Percentiles rank a stretch among this genome's conserved stretches.
These are phyloP conservation scores for Drosophila putrida DNA, from an alignment of 2,888 invertebrate species.

Conservation along the genomic window DNA sequence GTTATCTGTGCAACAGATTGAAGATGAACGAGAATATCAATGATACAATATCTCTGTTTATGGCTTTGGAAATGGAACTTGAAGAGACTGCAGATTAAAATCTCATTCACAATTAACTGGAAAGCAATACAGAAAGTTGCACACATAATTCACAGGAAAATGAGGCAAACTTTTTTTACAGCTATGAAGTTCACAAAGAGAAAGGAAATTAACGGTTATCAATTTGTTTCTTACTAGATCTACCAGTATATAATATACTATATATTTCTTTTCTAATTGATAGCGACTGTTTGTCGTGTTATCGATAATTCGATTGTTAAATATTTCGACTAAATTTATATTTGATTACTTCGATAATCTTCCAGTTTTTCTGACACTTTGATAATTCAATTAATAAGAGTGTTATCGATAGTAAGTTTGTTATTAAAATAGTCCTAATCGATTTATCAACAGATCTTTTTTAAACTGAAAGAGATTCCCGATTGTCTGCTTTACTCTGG, in stretches of 20 bases:
- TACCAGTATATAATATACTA: too few species aligned
- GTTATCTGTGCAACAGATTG: conserved; percentile 37
- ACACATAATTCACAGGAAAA: not conserved
- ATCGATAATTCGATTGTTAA: not conserved
- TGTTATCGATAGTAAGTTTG: not conserved
- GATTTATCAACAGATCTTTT: too few species aligned
- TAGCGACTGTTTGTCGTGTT: not conserved
- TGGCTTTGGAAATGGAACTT: not conserved
- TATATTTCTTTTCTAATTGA: too few species aligned
- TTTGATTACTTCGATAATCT: not conserved
- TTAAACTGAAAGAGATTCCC: not conserved
- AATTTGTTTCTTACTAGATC: not conserved
- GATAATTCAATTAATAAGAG: too few species aligned
- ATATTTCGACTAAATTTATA: not conserved
- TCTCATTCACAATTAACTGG: conserved; percentile 6
- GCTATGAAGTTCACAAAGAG: not conserved
- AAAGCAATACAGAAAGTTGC: not conserved
- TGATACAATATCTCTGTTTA: conserved; percentile 9
- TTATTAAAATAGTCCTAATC: not conserved
- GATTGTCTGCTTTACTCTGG: not conserved
- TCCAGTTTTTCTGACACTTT: too few species aligned
- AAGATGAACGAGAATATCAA: conserved; percentile 25
- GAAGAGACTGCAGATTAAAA: not conserved
- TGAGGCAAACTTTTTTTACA: not conserved
- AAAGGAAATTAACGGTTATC: conserved; percentile 9